Conservation (phyloP, 2,113 vertebrate species). For the Psilopsiagon aymara region DNA sequence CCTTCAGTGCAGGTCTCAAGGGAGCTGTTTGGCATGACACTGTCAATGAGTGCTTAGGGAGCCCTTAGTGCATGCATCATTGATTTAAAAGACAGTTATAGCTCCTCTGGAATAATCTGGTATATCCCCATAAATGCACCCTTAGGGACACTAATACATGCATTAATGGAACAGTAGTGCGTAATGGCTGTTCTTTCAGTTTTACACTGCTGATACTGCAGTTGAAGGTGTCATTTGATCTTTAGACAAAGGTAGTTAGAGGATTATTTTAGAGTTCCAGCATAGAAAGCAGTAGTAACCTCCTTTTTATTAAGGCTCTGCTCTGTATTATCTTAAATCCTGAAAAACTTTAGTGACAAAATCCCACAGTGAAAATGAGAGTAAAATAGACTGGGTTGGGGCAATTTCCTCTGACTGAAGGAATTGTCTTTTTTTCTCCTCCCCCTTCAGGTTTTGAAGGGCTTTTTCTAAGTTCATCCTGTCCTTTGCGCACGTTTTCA, state of each 20-base stretch:
- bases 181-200: background rate
- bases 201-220: background rate
- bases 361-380: background rate
- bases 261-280: background rate
- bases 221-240: slow-evolving; percentile 13
- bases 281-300: background rate
- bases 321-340: background rate
- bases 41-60: background rate
- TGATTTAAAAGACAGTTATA: slow-evolving; percentile 16
- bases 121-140: background rate
- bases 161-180: background rate
- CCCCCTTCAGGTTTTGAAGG: background rate
- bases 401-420: background rate
- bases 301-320: background rate
- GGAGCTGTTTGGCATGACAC: background rate
- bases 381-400: background rate
- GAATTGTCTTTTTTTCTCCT: background rate
- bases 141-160: background rate
- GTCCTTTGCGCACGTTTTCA: background rate
- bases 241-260: background rate
- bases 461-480: background rate
- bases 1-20: background rate
- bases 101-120: background rate
- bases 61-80: background rate
- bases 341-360: background rate